phyloP scores from a whole-genome alignment of 1,140 invertebrate genomes.

The Drosophila bocqueti region DNA sequence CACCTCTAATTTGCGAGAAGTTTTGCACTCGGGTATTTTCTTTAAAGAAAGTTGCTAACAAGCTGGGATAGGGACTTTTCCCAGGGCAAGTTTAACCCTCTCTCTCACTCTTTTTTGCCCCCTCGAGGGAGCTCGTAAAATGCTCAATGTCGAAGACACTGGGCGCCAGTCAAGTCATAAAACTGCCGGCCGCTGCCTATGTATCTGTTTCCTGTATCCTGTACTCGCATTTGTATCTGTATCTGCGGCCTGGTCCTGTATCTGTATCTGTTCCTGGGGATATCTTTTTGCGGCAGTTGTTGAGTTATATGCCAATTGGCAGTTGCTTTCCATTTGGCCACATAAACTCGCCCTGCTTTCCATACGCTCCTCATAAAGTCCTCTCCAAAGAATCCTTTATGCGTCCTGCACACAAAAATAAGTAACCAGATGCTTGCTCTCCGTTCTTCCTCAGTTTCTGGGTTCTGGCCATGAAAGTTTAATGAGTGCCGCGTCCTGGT shows the following conservation, averaged over 20 bases:
- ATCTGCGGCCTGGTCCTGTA: constrained; percentile 31
- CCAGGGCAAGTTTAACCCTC: constrained; percentile 15
- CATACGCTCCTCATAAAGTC: constrained; percentile 36
- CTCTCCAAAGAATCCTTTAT: constrained; percentile 21
- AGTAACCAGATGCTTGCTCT: constrained; percentile 44
- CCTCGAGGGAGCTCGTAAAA: constrained; percentile 47
- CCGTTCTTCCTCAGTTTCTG: constrained; percentile 13
- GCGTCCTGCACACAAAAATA: constrained; percentile 6
- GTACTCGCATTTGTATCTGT: constrained; percentile 33
- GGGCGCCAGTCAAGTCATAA: constrained; percentile 67
- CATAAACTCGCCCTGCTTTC: constrained; percentile 54
- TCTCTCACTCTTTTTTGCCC: background rate
- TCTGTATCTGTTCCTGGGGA: constrained; percentile 7
- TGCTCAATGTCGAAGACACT: constrained; percentile 58
- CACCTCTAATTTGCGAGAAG: constrained; percentile 57
- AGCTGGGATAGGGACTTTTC: constrained; percentile 32
- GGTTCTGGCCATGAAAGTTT: constrained; percentile 66
- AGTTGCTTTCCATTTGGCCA: constrained; percentile 65
- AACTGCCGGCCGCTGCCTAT: constrained; percentile 47
- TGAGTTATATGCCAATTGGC: constrained; percentile 73
- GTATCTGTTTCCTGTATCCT: constrained; percentile 21
- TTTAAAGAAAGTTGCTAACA: constrained; percentile 57
- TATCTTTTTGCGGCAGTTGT: constrained; percentile 43
- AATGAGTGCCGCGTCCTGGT: constrained; percentile 51
- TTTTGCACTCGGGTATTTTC: constrained; percentile 33